These are phyloP conservation scores for Pogonus chalceus DNA, from an alignment of 1,140 invertebrate genomes.

Conservation along the genomic window DNA sequence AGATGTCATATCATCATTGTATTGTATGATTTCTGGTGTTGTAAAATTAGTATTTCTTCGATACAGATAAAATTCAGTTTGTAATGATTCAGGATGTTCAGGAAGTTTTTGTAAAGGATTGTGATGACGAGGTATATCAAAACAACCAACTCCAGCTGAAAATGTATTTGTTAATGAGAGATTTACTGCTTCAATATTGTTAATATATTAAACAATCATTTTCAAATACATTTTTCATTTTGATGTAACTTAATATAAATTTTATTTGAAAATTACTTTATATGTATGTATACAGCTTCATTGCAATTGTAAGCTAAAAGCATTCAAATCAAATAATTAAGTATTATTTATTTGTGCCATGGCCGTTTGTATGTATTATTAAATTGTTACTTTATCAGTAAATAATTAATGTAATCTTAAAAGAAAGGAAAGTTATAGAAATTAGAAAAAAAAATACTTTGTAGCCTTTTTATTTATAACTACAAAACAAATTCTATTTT, in stretches of 20 bases:
- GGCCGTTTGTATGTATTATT: too few species aligned
- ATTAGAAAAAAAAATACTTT: background rate
- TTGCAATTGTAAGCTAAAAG: background rate
- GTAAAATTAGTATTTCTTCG: constrained; percentile 32
- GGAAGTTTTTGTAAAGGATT: constrained; percentile 30
- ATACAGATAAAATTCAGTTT: constrained; percentile 48
- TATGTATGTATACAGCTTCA: background rate
- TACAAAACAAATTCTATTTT: background rate
- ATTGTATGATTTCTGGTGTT: constrained; percentile 30
- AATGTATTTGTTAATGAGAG: background rate
- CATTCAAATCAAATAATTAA: too few species aligned
- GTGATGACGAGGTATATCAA: constrained; percentile 29
- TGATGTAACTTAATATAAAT: background rate
- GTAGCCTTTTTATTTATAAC: too few species aligned
- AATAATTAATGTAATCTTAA: background rate
- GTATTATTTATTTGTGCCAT: too few species aligned
- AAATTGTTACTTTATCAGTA: too few species aligned
- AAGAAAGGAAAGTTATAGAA: background rate
- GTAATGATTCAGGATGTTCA: constrained; percentile 29
- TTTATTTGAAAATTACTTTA: background rate
- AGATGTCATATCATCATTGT: constrained; percentile 36
- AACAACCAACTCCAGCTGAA: constrained; percentile 32
- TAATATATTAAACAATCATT: background rate
- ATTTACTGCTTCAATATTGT: background rate
- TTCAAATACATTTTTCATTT: background rate